Conservation (phyloP, 2,888 invertebrate genomes). For the Gibbula magus region DNA sequence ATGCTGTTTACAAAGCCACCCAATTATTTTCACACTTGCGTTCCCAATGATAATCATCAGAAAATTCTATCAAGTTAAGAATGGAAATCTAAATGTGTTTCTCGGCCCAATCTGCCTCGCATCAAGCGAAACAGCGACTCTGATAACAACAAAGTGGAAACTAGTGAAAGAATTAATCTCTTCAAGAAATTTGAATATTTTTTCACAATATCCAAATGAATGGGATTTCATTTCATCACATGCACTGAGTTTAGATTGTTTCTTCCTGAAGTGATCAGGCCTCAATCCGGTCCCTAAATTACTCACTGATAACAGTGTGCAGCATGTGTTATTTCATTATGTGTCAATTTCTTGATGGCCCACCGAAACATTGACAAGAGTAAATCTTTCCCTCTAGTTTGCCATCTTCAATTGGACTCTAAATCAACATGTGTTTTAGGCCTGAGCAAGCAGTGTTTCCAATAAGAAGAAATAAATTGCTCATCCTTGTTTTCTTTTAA, state of each 20-base stretch:
- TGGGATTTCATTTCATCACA: neutral
- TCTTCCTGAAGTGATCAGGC: neutral
- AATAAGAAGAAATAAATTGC: neutral
- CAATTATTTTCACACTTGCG: no score
- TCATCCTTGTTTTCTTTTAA: neutral
- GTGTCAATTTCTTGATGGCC: neutral
- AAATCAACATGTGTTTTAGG: neutral
- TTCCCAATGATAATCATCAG: no score
- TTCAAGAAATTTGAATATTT: neutral
- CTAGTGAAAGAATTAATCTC: no score
- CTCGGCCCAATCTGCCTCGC: no score
- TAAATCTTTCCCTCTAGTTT: neutral
- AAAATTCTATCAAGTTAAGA: no score
- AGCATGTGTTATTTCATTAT: neutral
- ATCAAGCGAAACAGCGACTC: no score
- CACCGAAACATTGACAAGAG: neutral
- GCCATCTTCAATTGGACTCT: neutral
- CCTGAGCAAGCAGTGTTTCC: neutral
- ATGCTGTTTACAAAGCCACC: no score
- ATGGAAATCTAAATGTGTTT: no score
- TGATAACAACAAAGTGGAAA: no score
- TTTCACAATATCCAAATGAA: neutral
- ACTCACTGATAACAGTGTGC: neutral
- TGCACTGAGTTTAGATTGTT: neutral
- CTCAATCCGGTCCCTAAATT: neutral